phyloP scores from a whole-genome alignment of 2,888 invertebrate genomes.

The Sarcophaga caerulescens region DNA sequence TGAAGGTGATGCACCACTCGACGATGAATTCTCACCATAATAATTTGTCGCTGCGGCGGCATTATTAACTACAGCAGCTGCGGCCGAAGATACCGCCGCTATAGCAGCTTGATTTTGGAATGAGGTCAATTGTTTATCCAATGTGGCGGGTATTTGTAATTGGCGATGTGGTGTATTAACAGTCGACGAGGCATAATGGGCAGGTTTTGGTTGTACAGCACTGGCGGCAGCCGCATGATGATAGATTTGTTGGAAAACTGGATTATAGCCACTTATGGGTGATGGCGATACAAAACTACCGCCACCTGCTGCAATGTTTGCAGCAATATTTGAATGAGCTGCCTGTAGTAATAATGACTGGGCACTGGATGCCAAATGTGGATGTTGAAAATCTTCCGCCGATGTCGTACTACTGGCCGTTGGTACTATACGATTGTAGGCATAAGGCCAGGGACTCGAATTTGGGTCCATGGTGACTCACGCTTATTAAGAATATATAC shows the following conservation, averaged over 20 bases:
- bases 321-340: conserved; percentile 84
- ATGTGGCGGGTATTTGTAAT: conserved; percentile 83
- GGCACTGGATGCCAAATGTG: conserved; percentile 86
- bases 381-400: conserved; percentile 86
- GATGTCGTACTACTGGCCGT: conserved; percentile 85
- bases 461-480: conserved; percentile 87
- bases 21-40: conserved; percentile 80
- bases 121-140: conserved; percentile 78
- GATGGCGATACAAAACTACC: conserved; percentile 86
- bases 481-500: conserved; percentile 44
- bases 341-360: conserved; percentile 87
- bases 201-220: conserved; percentile 84
- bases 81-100: conserved; percentile 76
- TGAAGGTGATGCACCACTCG: conserved; percentile 80
- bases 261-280: conserved; percentile 88
- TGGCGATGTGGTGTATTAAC: conserved; percentile 86
- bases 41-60: conserved; percentile 79
- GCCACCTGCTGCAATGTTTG: conserved; percentile 81
- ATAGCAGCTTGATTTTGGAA: conserved; percentile 79
- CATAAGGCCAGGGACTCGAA: conserved; percentile 93
- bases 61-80: conserved; percentile 77
- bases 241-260: conserved; percentile 91
- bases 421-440: conserved; percentile 90
- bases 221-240: conserved; percentile 87
- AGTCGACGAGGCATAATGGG: conserved; percentile 85